These are phyloP conservation scores for Phylloscopus trochilus DNA, from an alignment of 2,113 vertebrate genomes.

Conservation along the genomic window DNA sequence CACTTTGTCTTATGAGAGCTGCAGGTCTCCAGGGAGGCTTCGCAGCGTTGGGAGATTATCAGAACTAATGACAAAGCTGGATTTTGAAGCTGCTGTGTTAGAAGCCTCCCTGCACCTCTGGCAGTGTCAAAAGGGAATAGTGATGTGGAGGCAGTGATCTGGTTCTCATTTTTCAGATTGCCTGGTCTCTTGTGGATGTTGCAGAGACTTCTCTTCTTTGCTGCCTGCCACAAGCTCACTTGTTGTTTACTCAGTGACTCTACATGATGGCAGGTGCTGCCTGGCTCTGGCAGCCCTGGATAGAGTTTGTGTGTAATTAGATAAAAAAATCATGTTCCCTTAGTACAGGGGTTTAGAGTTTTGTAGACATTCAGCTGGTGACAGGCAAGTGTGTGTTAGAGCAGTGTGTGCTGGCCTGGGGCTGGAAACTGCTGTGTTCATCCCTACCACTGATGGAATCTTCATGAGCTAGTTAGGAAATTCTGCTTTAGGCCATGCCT, in stretches of 20 bases:
- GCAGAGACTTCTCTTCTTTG: neutral
- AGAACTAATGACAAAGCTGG: neutral
- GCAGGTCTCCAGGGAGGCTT: neutral
- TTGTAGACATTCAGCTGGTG: neutral
- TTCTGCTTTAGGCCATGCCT: neutral
- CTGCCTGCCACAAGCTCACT: neutral
- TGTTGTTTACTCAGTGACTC: neutral
- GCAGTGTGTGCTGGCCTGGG: neutral
- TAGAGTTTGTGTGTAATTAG: neutral
- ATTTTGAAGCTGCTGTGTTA: neutral
- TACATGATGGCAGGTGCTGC: neutral
- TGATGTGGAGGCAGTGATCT: neutral
- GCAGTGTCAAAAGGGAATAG: neutral
- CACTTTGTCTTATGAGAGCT: neutral
- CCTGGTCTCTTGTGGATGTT: neutral
- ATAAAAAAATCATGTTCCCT: neutral
- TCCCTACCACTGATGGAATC: neutral
- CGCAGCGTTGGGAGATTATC: accelerated
- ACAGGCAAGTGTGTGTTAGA: neutral
- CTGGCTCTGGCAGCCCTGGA: neutral
- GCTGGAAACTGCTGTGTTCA: neutral
- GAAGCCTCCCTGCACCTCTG: neutral
- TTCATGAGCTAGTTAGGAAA: neutral
- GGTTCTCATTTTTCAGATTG: neutral
- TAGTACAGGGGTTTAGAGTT: neutral